These are phyloP conservation scores for Lophura nycthemera DNA, from an alignment of 2,113 vertebrate species.

Conservation along the genomic window DNA sequence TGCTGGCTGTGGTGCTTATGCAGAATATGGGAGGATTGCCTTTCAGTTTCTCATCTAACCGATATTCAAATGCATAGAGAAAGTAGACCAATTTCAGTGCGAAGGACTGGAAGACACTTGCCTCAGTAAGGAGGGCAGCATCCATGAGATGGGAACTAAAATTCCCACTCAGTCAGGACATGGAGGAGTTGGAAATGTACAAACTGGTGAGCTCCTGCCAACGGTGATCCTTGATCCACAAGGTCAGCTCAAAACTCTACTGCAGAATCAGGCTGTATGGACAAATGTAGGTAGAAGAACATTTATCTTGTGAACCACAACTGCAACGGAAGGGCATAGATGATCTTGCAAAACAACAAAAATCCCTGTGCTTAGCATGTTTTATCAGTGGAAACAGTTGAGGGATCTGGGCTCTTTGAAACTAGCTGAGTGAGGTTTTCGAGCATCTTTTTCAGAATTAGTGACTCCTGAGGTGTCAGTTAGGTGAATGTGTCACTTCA, in stretches of 20 bases:
- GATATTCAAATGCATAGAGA: slow-evolving; percentile 27
- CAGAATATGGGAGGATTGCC: neutral
- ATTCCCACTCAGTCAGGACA: neutral
- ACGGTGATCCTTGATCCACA: neutral
- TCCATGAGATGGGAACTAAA: neutral
- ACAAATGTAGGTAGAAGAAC: neutral
- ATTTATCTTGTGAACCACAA: neutral
- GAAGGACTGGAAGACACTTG: neutral
- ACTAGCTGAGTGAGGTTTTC: neutral
- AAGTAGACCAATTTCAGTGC: neutral
- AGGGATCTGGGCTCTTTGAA: neutral
- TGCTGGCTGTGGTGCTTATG: neutral
- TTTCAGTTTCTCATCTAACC: neutral
- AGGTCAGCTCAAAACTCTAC: neutral
- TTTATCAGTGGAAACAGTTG: neutral
- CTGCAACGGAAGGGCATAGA: neutral
- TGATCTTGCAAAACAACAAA: neutral
- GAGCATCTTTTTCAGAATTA: neutral
- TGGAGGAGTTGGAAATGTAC: neutral
- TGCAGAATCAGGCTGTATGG: neutral
- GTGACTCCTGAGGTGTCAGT: neutral
- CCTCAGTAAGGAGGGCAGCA: neutral
- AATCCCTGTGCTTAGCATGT: neutral
- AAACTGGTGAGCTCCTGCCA: neutral
- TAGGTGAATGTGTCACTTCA: neutral